A percentile compares a stretch with the other conserved stretches of the same genome.
Evolutionary conservation across 2,113 vertebrate species (phyloP).

Genomic region (Acanthochromis polyacanthus): DNA sequence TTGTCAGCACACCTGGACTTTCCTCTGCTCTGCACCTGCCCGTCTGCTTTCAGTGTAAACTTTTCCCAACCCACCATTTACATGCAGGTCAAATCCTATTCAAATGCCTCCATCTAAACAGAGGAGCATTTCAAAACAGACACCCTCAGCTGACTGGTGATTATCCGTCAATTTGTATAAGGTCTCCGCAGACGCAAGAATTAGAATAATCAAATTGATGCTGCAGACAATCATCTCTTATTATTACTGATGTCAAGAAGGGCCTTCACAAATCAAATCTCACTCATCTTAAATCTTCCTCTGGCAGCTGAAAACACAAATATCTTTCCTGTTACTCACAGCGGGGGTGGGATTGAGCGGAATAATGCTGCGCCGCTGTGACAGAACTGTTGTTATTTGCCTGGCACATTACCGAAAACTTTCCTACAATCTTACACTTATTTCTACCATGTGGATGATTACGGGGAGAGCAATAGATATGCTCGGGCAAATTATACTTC

Average conservation of each 20-base stretch:
- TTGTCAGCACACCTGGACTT: constrained; percentile 71
- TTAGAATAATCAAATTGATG: constrained; percentile 64
- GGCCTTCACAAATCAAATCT: constrained; percentile 26
- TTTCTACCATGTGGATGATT: constrained; percentile 73
- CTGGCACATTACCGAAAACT: constrained; percentile 59
- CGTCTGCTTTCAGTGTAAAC: constrained; percentile 70
- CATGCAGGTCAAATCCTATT: constrained; percentile 84
- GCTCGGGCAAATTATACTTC: constrained; percentile 69
- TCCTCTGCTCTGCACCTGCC: constrained; percentile 74
- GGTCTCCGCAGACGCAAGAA: constrained; percentile 50
- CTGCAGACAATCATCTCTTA: constrained; percentile 20
- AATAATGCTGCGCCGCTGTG: constrained; percentile 39
- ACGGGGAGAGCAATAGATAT: constrained; percentile 68
- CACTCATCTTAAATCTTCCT: constrained; percentile 37
- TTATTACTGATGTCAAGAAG: constrained; percentile 44
- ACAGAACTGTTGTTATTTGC: constrained; percentile 66
- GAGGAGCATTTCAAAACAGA: constrained; percentile 77
- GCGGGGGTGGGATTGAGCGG: constrained; percentile 44
- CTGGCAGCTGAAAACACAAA: constrained; percentile 61
- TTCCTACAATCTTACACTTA: constrained; percentile 73
- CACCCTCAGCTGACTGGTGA: constrained; percentile 55
- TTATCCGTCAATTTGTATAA: constrained; percentile 74
- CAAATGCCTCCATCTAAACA: constrained; percentile 81
- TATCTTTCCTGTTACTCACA: constrained; percentile 63
- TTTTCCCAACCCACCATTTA: constrained; percentile 76